phyloP scores from a whole-genome alignment of 1,140 invertebrate genomes.

The Bicyclus anynana region DNA sequence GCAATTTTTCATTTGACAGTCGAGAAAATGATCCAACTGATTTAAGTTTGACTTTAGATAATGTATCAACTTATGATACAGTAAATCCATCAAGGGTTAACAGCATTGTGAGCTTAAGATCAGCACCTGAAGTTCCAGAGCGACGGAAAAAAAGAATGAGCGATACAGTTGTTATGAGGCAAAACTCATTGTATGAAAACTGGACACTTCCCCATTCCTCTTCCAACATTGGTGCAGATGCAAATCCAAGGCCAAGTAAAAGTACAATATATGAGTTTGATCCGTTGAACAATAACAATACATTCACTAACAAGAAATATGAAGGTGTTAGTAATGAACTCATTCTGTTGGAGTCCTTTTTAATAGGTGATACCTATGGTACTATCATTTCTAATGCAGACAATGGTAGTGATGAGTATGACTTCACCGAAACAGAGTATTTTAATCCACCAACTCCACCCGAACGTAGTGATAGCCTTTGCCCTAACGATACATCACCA shows the following conservation, averaged over 20 bases:
- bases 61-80: slow-evolving; percentile 54
- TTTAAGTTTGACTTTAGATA: slow-evolving; percentile 28
- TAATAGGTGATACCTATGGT: slow-evolving; percentile 64
- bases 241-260: slow-evolving; percentile 44
- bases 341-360: slow-evolving; percentile 57
- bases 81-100: slow-evolving; percentile 49
- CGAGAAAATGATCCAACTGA: slow-evolving; percentile 48
- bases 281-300: slow-evolving; percentile 51
- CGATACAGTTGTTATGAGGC: slow-evolving; percentile 44
- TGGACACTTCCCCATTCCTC: slow-evolving; percentile 46
- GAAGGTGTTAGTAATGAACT: slow-evolving; percentile 64
- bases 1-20: slow-evolving; percentile 55
- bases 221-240: slow-evolving; percentile 9
- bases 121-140: slow-evolving; percentile 46
- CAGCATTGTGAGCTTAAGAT: slow-evolving; percentile 43
- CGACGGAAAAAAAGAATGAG: slow-evolving; percentile 50
- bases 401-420: slow-evolving; percentile 46
- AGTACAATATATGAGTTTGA: slow-evolving; percentile 70
- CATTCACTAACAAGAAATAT: slow-evolving; percentile 39
- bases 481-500: slow-evolving; percentile 28
- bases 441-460: slow-evolving; percentile 65
- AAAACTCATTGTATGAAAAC: slow-evolving; percentile 63
- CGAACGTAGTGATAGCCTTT: slow-evolving; percentile 58
- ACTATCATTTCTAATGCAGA: slow-evolving; percentile 47
- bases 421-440: slow-evolving; percentile 55